phyloP scores from a whole-genome alignment of 2,797 vertebrate genomes.

The Triplophysa bombifrons region DNA sequence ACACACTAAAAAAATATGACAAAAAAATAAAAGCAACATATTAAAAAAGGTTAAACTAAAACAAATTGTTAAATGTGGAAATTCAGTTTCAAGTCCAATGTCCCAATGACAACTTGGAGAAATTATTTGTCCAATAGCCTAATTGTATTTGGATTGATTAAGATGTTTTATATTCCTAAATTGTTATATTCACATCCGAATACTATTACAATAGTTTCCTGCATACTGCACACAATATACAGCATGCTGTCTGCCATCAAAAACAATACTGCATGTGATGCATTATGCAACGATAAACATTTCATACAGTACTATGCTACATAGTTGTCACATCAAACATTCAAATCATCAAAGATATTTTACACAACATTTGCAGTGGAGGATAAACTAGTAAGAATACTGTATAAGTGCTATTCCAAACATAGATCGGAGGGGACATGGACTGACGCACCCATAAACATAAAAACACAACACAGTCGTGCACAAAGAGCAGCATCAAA shows the following conservation, averaged over 20 bases:
- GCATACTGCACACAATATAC: background rate
- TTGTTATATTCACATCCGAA: background rate
- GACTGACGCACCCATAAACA: background rate
- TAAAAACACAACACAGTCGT: background rate
- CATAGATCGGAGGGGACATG: no score
- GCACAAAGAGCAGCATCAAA: background rate
- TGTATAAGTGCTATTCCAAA: no score
- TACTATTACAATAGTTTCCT: background rate
- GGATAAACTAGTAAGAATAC: no score
- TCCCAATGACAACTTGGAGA: background rate
- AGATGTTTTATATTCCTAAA: background rate
- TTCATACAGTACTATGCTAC: no score
- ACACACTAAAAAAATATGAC: background rate
- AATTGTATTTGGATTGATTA: background rate
- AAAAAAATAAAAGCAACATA: no score
- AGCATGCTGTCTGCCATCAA: background rate
- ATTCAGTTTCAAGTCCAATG: background rate
- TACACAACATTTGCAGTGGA: no score
- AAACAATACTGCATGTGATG: no score
- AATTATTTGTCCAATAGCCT: background rate
- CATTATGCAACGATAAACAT: background rate
- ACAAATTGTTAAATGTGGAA: background rate
- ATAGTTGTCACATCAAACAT: no score
- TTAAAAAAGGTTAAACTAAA: background rate
- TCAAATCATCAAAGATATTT: no score